phyloP scores from a whole-genome alignment of 2,113 vertebrate genomes.

The Thamnophis sirtalis region DNA sequence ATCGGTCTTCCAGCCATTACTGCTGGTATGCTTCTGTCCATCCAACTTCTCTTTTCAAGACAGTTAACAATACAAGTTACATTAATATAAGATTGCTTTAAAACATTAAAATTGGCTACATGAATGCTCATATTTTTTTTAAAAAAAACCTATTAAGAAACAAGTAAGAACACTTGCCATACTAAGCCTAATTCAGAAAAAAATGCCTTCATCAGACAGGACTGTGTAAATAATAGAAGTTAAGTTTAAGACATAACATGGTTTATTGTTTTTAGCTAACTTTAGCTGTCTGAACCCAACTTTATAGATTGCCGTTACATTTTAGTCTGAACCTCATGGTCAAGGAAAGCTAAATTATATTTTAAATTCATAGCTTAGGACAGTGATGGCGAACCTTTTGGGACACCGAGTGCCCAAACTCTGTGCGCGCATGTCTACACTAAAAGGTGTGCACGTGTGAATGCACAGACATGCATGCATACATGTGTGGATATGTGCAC shows the following conservation, averaged over 20 bases:
- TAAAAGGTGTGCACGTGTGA: too few relatives aligned
- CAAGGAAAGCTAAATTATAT: not conserved
- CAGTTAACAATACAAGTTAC: not conserved
- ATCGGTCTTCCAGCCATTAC: not conserved
- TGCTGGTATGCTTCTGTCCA: not conserved
- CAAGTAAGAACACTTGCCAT: not conserved
- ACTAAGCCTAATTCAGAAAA: not conserved
- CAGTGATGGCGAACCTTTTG: too few relatives aligned
- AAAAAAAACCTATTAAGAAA: not conserved
- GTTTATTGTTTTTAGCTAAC: not conserved
- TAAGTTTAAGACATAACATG: not conserved
- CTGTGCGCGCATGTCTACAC: too few relatives aligned
- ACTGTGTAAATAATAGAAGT: not conserved
- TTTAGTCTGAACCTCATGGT: not conserved
- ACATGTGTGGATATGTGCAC: too few relatives aligned
- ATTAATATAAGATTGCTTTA: not conserved
- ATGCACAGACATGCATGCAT: too few relatives aligned
- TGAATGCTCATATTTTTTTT: not conserved
- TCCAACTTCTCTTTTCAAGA: not conserved
- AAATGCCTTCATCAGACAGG: not conserved
- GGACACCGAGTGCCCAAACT: too few relatives aligned
- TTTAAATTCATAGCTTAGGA: not conserved
- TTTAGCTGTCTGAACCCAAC: not conserved
- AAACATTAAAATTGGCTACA: not conserved
- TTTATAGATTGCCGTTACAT: not conserved